phyloP scores from a whole-genome alignment of 2,113 vertebrate genomes.

The Eupsittula cactorum region DNA sequence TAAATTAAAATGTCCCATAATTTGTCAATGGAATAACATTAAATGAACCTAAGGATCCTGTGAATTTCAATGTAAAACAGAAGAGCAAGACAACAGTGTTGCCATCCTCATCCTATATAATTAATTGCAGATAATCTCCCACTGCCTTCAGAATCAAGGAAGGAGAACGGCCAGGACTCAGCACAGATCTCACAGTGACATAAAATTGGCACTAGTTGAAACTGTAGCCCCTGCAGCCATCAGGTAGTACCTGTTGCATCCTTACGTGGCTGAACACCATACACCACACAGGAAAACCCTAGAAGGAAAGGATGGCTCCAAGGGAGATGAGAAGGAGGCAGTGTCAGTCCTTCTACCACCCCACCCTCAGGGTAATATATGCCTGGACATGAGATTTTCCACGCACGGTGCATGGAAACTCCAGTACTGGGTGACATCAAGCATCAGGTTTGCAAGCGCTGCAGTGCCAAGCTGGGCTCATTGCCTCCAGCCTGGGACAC shows the following conservation, averaged over 20 bases:
- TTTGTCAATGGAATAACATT: not conserved
- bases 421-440: not conserved
- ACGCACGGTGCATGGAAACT: not conserved
- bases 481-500: not conserved
- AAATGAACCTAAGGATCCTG: not conserved
- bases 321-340: not conserved
- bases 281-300: fast-evolving
- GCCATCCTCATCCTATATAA: not conserved
- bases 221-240: not conserved
- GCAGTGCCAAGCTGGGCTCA: not conserved
- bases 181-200: not conserved
- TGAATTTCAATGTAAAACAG: not conserved
- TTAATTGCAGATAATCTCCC: not conserved
- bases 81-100: not conserved
- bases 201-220: not conserved
- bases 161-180: not conserved
- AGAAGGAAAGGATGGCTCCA: not conserved
- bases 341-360: not conserved
- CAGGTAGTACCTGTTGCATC: not conserved
- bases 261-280: not conserved
- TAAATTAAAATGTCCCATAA: not conserved
- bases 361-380: not conserved
- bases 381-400: conserved; percentile 13
- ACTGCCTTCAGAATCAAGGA: not conserved
- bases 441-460: not conserved